Base-by-base conservation (phyloP, 2,113 vertebrate genomes). In the Nyctibius bracteatus region DNA sequence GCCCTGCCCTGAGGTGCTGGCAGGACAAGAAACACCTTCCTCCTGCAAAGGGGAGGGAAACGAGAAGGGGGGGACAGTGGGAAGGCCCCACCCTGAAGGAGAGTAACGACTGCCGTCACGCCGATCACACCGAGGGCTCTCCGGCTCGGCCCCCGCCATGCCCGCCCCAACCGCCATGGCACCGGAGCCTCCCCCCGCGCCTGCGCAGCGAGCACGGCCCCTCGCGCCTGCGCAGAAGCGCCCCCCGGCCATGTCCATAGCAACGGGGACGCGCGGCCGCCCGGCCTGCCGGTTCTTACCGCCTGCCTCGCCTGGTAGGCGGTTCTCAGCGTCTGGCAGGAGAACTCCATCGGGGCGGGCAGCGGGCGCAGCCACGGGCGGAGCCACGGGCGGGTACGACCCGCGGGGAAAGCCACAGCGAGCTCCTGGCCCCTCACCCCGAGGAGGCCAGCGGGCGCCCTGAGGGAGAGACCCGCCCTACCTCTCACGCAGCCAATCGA, bases 251-350 rank as follows among this genome's bases (percentile, higher is more conserved):
- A 49, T 94, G 86, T 33, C 39, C 74, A 78, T 57, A 46, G 94
- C 74, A 94, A 97, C 95, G 3, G 1, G 1, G 62, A 35, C 44
- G 73, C 91, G 51, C 57, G 17, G 54, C 22, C 20, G 6, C 35
- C 8, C 5, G 13, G 3, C 20, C 22, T 28, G 14, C 12, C 7
- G 0, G n/a, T 4, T 94, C 99, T 98, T 88, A 99, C 99, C 88
- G 98, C 98, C 79, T 99, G 98, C 65, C 98, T 98, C 24, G 97
- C 98, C 81, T 98, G 98, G 74, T 98, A 94, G 14, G 98, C 94
- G 12, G 97, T 79, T 96, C 97, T 98, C 47, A 99, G 97, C 2
- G 97, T 93, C n/a, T 98, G 98, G 85, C 98, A 99, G 10, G 97
- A 98, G 7, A 98, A 84, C 27, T 99, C 99, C 99, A 99, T 99